A percentile compares a stretch with the other conserved stretches of the same genome.
Conservation (phyloP, 1,140 invertebrate species). For the Drosophila lini region DNA sequence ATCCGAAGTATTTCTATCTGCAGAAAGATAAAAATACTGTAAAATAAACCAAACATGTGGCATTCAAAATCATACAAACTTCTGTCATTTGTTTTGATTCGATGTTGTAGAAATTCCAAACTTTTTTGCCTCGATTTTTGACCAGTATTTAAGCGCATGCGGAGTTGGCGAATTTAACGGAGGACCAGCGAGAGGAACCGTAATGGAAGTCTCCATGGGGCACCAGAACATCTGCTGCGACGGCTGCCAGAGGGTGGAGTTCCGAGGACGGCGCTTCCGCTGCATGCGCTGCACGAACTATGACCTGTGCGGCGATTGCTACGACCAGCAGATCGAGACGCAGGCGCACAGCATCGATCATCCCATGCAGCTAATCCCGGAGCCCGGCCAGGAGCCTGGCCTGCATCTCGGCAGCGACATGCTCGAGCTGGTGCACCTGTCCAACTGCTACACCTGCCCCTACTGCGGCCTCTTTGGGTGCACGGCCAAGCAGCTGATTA, state of each 20-base stretch:
- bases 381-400: conserved; percentile 5
- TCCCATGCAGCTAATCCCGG: conserved; percentile 60
- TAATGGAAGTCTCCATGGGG: conserved; percentile 26
- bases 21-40: not conserved
- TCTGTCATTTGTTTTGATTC: conserved; percentile 14
- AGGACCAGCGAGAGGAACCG: not conserved
- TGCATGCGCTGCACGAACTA: conserved; percentile 65
- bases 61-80: not conserved
- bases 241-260: conserved; percentile 55
- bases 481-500: conserved; percentile 57
- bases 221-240: conserved; percentile 62
- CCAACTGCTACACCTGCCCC: conserved; percentile 67
- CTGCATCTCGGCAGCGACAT: conserved; percentile 25
- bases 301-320: conserved; percentile 65
- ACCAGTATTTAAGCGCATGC: conserved; percentile 8
- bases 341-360: conserved; percentile 45
- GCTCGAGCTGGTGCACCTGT: conserved; percentile 52
- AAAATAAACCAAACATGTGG: not conserved
- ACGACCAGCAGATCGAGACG: conserved; percentile 53
- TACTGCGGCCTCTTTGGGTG: conserved; percentile 49
- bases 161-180: not conserved
- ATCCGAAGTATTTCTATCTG: no score
- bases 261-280: conserved; percentile 56
- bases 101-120: conserved; percentile 24
- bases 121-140: conserved; percentile 5